A percentile compares a stretch with the other conserved stretches of the same genome.
phyloP scores from a whole-genome alignment of 1,140 invertebrate genomes.

The Aphelenchoides avenae region DNA sequence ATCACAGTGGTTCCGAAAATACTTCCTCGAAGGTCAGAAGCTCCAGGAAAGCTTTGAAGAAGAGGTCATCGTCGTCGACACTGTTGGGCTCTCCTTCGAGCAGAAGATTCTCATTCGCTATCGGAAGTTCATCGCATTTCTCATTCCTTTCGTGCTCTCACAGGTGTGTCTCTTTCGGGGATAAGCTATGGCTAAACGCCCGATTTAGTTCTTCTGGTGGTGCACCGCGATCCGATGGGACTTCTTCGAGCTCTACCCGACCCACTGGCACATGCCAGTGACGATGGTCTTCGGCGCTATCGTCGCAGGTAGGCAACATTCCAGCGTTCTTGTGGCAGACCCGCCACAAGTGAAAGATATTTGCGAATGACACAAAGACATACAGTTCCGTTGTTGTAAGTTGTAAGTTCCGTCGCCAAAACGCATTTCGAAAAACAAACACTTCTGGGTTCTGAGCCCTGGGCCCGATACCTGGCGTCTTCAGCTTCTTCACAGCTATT shows the following conservation, averaged over 20 bases:
- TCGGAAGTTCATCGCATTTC: constrained; percentile 26
- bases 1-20: constrained; percentile 14
- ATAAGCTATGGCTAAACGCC: constrained; percentile 1
- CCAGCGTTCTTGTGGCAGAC: too few species aligned
- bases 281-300: constrained; percentile 44
- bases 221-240: constrained; percentile 35
- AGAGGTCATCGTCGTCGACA: neutral
- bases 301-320: constrained; percentile 30
- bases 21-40: constrained; percentile 17
- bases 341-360: too few species aligned
- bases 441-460: too few species aligned
- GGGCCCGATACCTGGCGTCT: too few species aligned
- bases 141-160: constrained; percentile 3
- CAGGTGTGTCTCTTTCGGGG: constrained; percentile 4
- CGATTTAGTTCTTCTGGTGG: constrained; percentile 38
- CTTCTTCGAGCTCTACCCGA: constrained; percentile 32
- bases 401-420: too few species aligned
- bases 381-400: too few species aligned
- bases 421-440: too few species aligned
- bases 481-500: too few species aligned
- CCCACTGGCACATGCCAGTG: constrained; percentile 35
- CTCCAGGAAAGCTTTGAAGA: constrained; percentile 10
- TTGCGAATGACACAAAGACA: too few species aligned
- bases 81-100: neutral
- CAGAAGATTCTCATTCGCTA: constrained; percentile 18